Evolutionary conservation across 2,113 vertebrate genomes (phyloP).

Genomic region (Notothenia coriiceps): DNA sequence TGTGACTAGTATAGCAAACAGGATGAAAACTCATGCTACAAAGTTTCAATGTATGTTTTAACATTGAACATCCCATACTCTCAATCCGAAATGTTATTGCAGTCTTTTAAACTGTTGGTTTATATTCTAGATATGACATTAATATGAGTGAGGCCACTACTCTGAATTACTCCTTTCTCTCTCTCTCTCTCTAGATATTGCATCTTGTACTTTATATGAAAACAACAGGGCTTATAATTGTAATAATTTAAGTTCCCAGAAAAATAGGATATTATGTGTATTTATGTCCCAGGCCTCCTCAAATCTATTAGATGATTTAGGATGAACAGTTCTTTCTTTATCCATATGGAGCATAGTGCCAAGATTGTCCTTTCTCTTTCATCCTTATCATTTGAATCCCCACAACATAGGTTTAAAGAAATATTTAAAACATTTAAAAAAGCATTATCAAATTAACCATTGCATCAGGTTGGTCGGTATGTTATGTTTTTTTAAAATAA

Average conservation of each 20-base stretch:
- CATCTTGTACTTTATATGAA: not conserved
- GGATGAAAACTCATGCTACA: not conserved
- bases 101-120: not conserved
- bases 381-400: not conserved
- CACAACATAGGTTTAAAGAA: not conserved
- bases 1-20: not conserved
- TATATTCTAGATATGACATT: not conserved
- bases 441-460: too few relatives aligned
- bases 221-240: not conserved
- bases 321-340: not conserved
- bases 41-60: not conserved
- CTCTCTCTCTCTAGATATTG: not conserved
- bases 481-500: not conserved
- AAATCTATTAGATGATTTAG: not conserved
- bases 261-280: not conserved
- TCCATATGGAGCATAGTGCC: not conserved
- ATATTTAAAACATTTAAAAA: too few relatives aligned
- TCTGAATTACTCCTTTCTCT: not conserved
- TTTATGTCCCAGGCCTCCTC: not conserved
- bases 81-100: not conserved
- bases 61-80: not conserved
- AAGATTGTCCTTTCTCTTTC: not conserved
- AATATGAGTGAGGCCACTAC: not conserved
- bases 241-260: not conserved
- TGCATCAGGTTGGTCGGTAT: not conserved